Evolutionary conservation across 2,113 vertebrate genomes (phyloP).

Genomic region (Donacobius atricapilla): DNA sequence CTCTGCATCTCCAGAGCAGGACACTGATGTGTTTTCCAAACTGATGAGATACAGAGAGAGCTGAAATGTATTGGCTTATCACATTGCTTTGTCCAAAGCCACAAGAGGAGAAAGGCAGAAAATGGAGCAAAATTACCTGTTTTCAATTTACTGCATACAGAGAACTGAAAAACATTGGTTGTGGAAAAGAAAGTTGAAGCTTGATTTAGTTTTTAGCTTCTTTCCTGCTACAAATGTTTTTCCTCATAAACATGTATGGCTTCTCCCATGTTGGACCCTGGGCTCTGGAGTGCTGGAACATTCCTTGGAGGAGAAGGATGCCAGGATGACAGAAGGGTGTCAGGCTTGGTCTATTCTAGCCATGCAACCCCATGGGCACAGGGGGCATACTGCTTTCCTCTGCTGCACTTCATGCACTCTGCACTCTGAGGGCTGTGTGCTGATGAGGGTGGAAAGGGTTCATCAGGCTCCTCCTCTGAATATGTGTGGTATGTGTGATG

Average conservation of each 20-base stretch:
- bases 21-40: neutral
- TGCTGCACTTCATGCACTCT: neutral
- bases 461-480: neutral
- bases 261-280: neutral
- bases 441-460: neutral
- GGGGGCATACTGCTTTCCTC: neutral
- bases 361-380: accelerated
- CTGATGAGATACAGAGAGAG: neutral
- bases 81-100: neutral
- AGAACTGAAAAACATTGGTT: neutral
- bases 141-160: neutral
- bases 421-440: neutral
- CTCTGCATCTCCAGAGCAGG: neutral
- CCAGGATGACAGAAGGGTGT: neutral
- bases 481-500: neutral
- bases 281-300: neutral
- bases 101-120: neutral
- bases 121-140: neutral
- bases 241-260: neutral
- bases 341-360: neutral
- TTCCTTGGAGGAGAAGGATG: neutral
- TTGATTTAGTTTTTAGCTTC: neutral
- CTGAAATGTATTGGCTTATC: neutral
- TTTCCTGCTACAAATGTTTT: neutral
- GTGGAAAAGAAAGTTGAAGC: neutral